Evolutionary conservation across 2,888 invertebrate genomes (phyloP), one percentile per base, ranked within the genome.

Genomic region (Amblyjoppa proteus): DNA sequence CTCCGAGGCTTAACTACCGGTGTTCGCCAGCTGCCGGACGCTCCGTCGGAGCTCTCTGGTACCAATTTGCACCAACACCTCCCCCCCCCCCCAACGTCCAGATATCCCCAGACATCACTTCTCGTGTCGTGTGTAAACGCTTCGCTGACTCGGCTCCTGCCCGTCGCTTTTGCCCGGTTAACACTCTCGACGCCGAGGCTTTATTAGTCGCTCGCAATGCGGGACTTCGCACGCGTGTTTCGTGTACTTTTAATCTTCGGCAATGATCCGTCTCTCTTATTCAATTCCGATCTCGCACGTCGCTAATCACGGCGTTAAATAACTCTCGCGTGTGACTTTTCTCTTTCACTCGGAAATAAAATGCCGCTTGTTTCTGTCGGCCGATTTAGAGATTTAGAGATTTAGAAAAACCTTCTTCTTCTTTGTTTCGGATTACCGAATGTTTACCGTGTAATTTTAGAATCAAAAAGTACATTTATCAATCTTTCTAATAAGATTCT

Each of bases 121-220:
- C 74, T 61, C 74, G 74, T 75, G 74, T 75, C 61, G 58, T 49
- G 45, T 61, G 61, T 75, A 61, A 61, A 75, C 61, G 74, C 61
- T 31, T 75, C 61, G 61, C 31, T 75, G 74, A 31, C 58, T 75
- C 61, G 45, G 61, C 74, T 64, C 31, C 61, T 51, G 61, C 74
- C 31, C 68, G 20, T 41, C 41, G n/a, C 6, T 25, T 41, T 38
- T 38, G 9, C 38, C 68, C 41, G 58, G 58, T 74, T 61, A 58
- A 58, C 58, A 58, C 25, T 58, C 25, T 13, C 58, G 28, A 13
- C 58, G 28, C 58, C 11, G 28, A 58, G 2, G 58, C 20, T 58
- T 58, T 25, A 58, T 28, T 25, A 58, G 58, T 58, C 25, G 58
- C 13, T 11, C 28, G 28, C 3, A 58, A 20, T 58, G 25, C 25